A percentile compares a stretch with the other conserved stretches of the same genome.
phyloP scores from a whole-genome alignment of 2,797 vertebrate species.

The Babyrousa celebensis region DNA sequence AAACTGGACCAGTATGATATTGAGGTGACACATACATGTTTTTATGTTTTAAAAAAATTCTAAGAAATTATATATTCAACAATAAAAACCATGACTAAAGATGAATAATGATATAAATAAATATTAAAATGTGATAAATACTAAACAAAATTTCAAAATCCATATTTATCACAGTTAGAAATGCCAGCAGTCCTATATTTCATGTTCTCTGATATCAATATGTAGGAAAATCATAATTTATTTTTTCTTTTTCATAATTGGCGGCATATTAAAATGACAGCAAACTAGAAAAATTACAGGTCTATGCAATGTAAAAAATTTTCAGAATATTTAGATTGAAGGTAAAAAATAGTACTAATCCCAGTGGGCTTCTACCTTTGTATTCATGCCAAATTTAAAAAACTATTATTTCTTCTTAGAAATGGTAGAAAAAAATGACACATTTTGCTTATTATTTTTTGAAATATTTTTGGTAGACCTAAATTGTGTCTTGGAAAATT shows the following conservation, averaged over 20 bases:
- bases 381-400: background rate
- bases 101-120: background rate
- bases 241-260: background rate
- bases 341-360: background rate
- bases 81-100: background rate
- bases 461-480: background rate
- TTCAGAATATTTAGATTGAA: background rate
- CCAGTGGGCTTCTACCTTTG: background rate
- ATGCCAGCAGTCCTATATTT: background rate
- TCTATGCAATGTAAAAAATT: background rate
- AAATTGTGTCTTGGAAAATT: background rate
- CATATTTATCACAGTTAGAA: constrained; percentile 9
- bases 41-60: background rate
- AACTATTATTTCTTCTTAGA: background rate
- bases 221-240: background rate
- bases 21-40: background rate
- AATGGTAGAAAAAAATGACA: background rate
- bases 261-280: background rate
- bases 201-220: background rate
- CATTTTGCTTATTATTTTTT: constrained; percentile 18
- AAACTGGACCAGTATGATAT: background rate
- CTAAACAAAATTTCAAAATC: background rate
- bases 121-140: background rate
- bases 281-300: background rate
- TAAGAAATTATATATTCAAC: background rate